Base-by-base conservation (phyloP, 2,113 vertebrate genomes). In the Pongo pygmaeus region DNA sequence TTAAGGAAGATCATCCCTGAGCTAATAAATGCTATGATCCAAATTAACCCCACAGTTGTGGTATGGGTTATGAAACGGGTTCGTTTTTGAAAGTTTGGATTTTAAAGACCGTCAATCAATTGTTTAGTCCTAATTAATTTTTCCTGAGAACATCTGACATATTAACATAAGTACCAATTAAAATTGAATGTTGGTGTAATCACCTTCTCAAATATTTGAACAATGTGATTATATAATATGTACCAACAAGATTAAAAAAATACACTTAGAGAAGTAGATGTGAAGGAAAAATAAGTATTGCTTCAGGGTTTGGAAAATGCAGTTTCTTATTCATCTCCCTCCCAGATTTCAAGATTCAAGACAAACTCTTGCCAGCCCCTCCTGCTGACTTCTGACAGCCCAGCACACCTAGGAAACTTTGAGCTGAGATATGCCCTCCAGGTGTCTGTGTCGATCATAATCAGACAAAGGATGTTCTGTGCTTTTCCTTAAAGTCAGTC, bases 121-220 rank as follows among this genome's bases (percentile, higher is more conserved):
- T 94, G 78, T 38, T 96, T 64, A 18, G 35, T 64, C 84, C 92
- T 96, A 93, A 95, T 98, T 95, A 91, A 72, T 97, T 97, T 97
- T 11, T 1, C 59, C 96, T 87, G 93, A 89, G 40, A 96, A 87
- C 91, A 78, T 94, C 93, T 92, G 93, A 97, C 96, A 94, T 95
- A 64, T 92, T 86, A 96, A 6, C 84, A 75, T 95, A 97, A 96
- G 67, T 27, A 81, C 80, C 84, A 96, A 91, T 96, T 97, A 95
- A 96, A 97, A 35, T 75, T 72, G 78, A 97, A 95, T 95, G 74
- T 86, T 55, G 59, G 93, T 96, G 50, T 43, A 94, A 79, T 13
- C 89, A 84, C 96, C 80, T 59, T 96, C 96, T 98, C 93, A 97
- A 96, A 89, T 86, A 97, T 78, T 96, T 98, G 92, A 43, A 88